Evolutionary conservation across 2,797 vertebrate genomes (phyloP).

Genomic region (Microctenopoma steveboyesi): DNA sequence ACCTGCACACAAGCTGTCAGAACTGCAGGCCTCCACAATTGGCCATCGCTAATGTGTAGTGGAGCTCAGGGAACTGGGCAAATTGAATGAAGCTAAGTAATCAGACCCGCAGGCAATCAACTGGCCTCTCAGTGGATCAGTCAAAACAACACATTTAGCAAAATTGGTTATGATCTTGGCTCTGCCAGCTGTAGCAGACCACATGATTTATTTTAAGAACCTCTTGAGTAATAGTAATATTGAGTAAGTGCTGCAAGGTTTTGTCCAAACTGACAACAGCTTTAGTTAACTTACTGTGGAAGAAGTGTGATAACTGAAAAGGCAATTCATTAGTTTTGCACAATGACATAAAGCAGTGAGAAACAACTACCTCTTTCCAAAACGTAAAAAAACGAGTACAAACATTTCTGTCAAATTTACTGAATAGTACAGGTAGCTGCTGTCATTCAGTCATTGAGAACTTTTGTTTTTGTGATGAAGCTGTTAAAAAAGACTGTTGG

Average conservation of each 20-base stretch:
- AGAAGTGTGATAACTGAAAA: conserved; percentile 3
- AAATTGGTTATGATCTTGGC: conserved; percentile 39
- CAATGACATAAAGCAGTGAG: background rate
- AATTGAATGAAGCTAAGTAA: conserved; percentile 57
- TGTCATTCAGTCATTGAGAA: background rate
- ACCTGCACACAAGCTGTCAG: conserved; percentile 49
- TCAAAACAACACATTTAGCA: conserved; percentile 51
- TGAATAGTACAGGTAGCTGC: no score
- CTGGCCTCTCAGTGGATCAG: conserved; percentile 36
- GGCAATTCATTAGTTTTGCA: background rate
- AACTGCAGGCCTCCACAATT: conserved; percentile 28
- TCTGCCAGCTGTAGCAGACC: conserved; percentile 19
- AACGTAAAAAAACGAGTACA: background rate
- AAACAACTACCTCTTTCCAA: background rate
- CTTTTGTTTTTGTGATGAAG: conserved; percentile 1
- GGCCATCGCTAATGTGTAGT: conserved; percentile 31
- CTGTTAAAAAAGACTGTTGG: background rate
- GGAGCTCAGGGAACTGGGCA: conserved; percentile 46
- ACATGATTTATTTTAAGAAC: conserved; percentile 24
- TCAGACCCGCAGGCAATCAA: conserved; percentile 59
- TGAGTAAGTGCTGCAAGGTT: conserved; percentile 6
- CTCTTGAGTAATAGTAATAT: conserved; percentile 4
- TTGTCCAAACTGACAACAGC: conserved; percentile 2
- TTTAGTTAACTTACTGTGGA: background rate
- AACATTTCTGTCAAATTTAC: no score